Percentiles rank a stretch among this genome's conserved stretches.
Conservation (phyloP, 2,888 invertebrate genomes). For the Apamea monoglypha region DNA sequence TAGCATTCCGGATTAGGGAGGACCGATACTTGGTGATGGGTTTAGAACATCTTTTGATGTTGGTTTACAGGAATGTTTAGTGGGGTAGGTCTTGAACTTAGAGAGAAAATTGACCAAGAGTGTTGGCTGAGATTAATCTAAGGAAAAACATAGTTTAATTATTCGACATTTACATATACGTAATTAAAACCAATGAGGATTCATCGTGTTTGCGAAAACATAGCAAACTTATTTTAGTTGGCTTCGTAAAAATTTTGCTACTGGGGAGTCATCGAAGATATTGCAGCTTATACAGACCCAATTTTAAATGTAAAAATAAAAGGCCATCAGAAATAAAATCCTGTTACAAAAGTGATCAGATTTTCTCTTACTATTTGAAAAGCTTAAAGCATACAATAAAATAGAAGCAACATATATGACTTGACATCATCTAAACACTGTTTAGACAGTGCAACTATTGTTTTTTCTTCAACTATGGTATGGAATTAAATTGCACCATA, state of each 20-base stretch:
- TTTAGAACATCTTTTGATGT: conserved; percentile 43
- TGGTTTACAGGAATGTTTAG: conserved; percentile 30
- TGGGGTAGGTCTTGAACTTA: conserved; percentile 20
- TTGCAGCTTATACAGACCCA: not conserved
- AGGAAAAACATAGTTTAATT: not conserved
- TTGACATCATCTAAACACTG: too few species aligned
- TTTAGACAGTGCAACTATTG: not conserved
- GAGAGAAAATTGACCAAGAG: not conserved
- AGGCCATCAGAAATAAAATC: not conserved
- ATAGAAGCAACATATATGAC: not conserved
- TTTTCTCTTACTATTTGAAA: not conserved
- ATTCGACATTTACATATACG: not conserved
- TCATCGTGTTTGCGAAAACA: not conserved
- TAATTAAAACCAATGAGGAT: too few species aligned
- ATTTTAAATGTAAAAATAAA: not conserved
- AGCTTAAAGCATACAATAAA: not conserved
- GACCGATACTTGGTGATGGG: conserved; percentile 17
- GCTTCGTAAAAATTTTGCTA: too few species aligned
- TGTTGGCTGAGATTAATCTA: not conserved
- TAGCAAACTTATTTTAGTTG: not conserved
- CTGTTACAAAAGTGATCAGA: not conserved
- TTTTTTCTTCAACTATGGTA: not conserved
- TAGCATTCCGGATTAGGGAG: conserved; percentile 44
- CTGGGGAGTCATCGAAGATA: not conserved
- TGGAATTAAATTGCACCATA: not conserved